Evolutionary conservation across 2,113 vertebrate species (phyloP), one percentile per base, ranked within the genome.

Genomic region (Hystrix brachyura): DNA sequence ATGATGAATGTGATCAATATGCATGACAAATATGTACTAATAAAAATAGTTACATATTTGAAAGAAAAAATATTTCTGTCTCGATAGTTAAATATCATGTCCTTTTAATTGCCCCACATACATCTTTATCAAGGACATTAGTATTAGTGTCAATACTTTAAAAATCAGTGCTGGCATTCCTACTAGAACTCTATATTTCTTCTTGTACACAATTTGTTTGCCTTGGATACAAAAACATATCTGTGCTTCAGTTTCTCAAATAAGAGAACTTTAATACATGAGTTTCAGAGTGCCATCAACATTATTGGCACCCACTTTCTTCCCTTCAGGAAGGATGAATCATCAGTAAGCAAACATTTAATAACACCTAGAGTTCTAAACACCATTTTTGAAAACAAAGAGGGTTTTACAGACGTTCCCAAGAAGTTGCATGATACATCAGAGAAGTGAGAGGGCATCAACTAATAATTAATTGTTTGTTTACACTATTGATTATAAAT

Each of bases 341-440:
- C 86, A 55, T 81, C 53, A 46, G n/a, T 80, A 84, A 91, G 60
- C 46, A 94, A 91, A 87, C 60, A 84, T 74, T 64, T 90, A 87
- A 90, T 83, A 53, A 85, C 91, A 78, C 65, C n/a, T 43, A 43
- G 62, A 48, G 64, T 85, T 95, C 21, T 95, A 94, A 87, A 84
- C 43, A 29, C 29, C 79, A 59, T 53, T 71, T 90, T 80, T 71
- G 11, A 81, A 64, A 95, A 91, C 57, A 62, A 76, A 92, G 46
- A 93, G 27, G 27, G 1, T 67, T 67, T 59, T 53, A 65, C 34
- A 86, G 65, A 53, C 27, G 65, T 71, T 67, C n/a, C 55, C 48
- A 95, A 91, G 74, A 60, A 67, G 7, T 64, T 34, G 0, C 5
- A 12, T 25, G 38, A 32, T 9, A 67, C 3, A 67, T 80, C 15